Conservation (phyloP, 2,113 vertebrate genomes). For the Hippopotamus amphibius region DNA sequence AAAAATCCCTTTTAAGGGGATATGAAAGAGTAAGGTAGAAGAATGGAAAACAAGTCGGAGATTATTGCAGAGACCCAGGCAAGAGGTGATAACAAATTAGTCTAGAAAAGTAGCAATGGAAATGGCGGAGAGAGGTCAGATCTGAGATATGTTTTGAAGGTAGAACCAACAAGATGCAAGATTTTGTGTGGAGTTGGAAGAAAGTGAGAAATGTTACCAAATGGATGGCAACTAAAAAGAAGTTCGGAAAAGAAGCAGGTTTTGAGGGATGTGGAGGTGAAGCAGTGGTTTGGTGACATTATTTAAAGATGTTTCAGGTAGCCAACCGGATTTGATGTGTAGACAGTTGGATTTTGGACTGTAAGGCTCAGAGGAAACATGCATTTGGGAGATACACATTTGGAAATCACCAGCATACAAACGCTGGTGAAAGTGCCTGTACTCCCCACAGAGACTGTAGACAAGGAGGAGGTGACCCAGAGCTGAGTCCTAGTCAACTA, state of each 20-base stretch:
- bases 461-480: no score
- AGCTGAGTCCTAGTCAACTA: no score
- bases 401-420: neutral
- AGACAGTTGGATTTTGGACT: neutral
- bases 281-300: neutral
- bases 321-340: no score
- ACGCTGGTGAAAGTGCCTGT: no score
- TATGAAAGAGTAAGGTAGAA: neutral
- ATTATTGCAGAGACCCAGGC: neutral
- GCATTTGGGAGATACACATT: accelerated
- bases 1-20: neutral
- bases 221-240: neutral
- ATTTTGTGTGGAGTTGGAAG: neutral
- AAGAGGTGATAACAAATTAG: neutral
- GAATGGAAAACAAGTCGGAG: neutral
- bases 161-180: neutral
- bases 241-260: neutral
- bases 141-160: neutral
- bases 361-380: neutral
- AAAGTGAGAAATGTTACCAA: neutral
- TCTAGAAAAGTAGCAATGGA: neutral
- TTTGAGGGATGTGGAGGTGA: neutral
- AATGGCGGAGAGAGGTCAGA: neutral
- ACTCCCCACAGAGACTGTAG: accelerated
- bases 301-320: neutral